A percentile compares a stretch with the other conserved stretches of the same genome.
These are phyloP conservation scores for Danionella cerebrum DNA, from an alignment of 2,113 vertebrate genomes.

Conservation along the genomic window DNA sequence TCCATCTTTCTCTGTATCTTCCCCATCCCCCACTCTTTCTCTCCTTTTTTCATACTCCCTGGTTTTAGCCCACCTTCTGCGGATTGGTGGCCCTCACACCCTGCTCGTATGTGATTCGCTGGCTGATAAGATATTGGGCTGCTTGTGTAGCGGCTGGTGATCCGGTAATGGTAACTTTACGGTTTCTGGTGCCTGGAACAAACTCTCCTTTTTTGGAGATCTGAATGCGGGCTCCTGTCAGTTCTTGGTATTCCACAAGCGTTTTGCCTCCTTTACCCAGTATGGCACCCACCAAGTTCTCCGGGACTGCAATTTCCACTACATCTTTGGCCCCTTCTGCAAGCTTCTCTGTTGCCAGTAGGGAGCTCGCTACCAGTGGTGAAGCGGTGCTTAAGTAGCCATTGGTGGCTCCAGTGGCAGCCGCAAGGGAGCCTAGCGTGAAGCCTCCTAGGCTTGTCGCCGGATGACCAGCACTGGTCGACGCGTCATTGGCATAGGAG, in stretches of 20 bases:
- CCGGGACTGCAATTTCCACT: slow-evolving; percentile 88
- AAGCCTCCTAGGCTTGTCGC: slow-evolving; percentile 71
- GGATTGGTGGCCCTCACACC: slow-evolving; percentile 90
- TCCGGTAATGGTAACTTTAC: slow-evolving; percentile 91
- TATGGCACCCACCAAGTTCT: slow-evolving; percentile 91
- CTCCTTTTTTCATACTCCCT: slow-evolving; percentile 51
- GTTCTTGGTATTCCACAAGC: slow-evolving; percentile 92
- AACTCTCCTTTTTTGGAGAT: slow-evolving; percentile 96
- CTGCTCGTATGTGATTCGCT: slow-evolving; percentile 93
- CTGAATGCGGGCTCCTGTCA: slow-evolving; percentile 89
- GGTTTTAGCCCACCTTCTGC: slow-evolving; percentile 85
- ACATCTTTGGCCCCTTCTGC: slow-evolving; percentile 84
- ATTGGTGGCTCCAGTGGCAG: slow-evolving; percentile 76
- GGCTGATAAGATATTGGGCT: slow-evolving; percentile 93
- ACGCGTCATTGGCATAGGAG: slow-evolving; percentile 81
- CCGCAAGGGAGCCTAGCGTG: slow-evolving; percentile 76
- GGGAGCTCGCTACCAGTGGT: slow-evolving; percentile 75
- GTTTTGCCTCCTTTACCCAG: slow-evolving; percentile 91
- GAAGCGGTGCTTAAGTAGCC: slow-evolving; percentile 82
- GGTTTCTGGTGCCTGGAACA: slow-evolving; percentile 90
- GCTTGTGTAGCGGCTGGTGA: slow-evolving; percentile 88
- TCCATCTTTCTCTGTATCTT: slow-evolving; percentile 56
- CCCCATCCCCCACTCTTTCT: slow-evolving; percentile 51
- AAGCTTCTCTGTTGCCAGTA: slow-evolving; percentile 82
- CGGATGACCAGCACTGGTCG: slow-evolving; percentile 62